Conservation (phyloP, 2,797 vertebrate genomes). For the Diceros bicornis region DNA sequence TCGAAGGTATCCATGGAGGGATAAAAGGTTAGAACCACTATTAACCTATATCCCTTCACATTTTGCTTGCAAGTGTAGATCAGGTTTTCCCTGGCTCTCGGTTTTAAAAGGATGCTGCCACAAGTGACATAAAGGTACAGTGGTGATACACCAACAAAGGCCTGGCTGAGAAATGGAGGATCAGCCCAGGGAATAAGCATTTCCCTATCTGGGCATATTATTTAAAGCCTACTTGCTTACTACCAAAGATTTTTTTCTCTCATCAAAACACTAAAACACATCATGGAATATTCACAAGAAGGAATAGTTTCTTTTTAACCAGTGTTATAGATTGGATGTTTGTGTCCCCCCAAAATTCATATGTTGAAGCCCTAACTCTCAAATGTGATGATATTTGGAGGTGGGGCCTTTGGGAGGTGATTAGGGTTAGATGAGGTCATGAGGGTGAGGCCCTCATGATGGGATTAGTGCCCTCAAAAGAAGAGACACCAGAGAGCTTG, state of each 20-base stretch:
- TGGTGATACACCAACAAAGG: no score
- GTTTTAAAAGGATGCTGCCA: not conserved
- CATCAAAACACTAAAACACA: not conserved
- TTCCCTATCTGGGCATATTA: not conserved
- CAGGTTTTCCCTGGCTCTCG: not conserved
- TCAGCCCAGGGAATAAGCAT: not conserved
- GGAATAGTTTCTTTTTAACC: conserved; percentile 43
- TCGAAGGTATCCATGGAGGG: not conserved
- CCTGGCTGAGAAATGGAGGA: not conserved
- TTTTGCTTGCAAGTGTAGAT: not conserved
- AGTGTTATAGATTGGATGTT: not conserved
- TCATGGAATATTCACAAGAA: not conserved
- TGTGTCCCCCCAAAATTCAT: not conserved
- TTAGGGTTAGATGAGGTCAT: not conserved
- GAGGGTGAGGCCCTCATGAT: not conserved
- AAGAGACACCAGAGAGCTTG: not conserved
- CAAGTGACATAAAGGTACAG: no score
- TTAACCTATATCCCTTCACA: not conserved
- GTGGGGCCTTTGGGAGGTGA: not conserved
- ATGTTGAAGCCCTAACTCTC: not conserved
- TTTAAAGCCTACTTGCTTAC: not conserved
- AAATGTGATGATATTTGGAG: not conserved
- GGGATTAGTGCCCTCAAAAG: not conserved
- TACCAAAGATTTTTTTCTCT: not conserved
- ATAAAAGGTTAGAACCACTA: not conserved